These are phyloP conservation scores for Lordiphosa mommai DNA, from an alignment of 1,140 invertebrate species.

Conservation along the genomic window DNA sequence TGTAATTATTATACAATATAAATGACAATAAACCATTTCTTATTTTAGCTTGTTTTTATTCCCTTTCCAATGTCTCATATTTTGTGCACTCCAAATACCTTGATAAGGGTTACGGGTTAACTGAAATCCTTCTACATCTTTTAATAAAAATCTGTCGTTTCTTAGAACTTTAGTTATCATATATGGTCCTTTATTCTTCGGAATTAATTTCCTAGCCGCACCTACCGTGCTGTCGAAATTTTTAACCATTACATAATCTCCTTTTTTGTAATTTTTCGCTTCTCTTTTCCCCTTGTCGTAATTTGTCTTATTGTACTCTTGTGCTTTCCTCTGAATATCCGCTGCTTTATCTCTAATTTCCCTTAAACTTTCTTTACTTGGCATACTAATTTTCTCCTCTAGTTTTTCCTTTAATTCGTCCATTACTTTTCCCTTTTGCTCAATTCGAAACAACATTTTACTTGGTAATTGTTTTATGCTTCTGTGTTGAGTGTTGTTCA, in stretches of 20 bases:
- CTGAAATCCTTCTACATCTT: neutral
- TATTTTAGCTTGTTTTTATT: too few relatives aligned
- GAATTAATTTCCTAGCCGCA: neutral
- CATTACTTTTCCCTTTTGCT: constrained; percentile 3
- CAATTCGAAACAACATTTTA: neutral
- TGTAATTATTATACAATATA: too few relatives aligned
- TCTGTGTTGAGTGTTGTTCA: neutral
- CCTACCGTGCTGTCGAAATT: neutral
- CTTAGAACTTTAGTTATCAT: neutral
- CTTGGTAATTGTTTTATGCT: neutral
- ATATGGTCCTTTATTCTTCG: neutral
- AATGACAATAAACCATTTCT: too few relatives aligned
- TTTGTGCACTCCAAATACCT: neutral
- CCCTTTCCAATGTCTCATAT: constrained; percentile 1
- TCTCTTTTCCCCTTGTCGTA: too few relatives aligned
- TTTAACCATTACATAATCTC: neutral
- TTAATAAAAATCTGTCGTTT: neutral
- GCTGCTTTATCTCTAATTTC: too few relatives aligned
- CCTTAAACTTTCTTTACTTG: too few relatives aligned
- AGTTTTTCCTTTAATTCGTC: too few relatives aligned
- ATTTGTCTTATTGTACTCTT: too few relatives aligned
- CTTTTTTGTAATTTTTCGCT: neutral
- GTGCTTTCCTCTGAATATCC: too few relatives aligned
- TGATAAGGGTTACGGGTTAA: neutral
- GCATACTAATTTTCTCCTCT: too few relatives aligned